phyloP scores from a whole-genome alignment of 2,797 vertebrate species.

The Takifugu rubripes region DNA sequence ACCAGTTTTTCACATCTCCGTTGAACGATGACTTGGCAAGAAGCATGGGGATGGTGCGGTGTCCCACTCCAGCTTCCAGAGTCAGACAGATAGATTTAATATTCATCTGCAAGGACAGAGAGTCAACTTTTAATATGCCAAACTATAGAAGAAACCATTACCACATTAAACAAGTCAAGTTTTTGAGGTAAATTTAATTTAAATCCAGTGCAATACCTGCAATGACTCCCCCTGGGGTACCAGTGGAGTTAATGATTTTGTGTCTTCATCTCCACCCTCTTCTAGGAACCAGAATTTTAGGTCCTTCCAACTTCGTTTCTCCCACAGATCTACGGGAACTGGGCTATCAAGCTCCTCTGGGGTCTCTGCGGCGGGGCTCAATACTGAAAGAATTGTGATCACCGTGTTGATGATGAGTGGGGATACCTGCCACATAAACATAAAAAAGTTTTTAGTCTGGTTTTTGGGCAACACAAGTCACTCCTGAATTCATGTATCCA shows the following conservation, averaged over 20 bases:
- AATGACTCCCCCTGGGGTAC: conserved; percentile 85
- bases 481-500: neutral
- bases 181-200: neutral
- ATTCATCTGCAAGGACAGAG: conserved; percentile 69
- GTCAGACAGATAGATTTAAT: conserved; percentile 89
- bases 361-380: conserved; percentile 83
- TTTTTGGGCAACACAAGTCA: neutral
- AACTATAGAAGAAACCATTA: too few species aligned
- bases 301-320: conserved; percentile 82
- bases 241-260: conserved; percentile 65
- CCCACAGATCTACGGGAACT: conserved; percentile 84
- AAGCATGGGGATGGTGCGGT: conserved; percentile 94
- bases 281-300: conserved; percentile 97
- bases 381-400: conserved; percentile 91
- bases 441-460: neutral
- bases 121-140: too few species aligned
- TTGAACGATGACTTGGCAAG: conserved; percentile 90
- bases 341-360: conserved; percentile 78
- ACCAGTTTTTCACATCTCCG: conserved; percentile 91
- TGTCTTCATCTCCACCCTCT: conserved; percentile 79
- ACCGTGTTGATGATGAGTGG: conserved; percentile 98
- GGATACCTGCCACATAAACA: conserved; percentile 80
- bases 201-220: conserved; percentile 59
- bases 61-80: conserved; percentile 94
- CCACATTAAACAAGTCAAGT: too few species aligned